Percentiles rank a stretch among this genome's conserved stretches.
Conservation (phyloP, 2,888 invertebrate species). For the Atethmia centrago region DNA sequence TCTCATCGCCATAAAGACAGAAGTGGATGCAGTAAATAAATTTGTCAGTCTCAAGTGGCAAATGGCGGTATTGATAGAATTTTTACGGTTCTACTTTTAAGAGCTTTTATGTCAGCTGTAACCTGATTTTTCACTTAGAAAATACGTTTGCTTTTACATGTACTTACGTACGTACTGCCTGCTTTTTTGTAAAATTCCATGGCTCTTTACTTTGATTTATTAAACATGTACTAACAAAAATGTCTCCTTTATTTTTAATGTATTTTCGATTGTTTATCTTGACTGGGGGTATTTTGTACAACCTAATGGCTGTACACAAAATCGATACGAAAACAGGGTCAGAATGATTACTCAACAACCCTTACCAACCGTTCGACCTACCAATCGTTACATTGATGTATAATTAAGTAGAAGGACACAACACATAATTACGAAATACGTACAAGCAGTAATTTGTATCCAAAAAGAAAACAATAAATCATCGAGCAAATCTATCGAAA, state of each 20-base stretch:
- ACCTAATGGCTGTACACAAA: slow-evolving; percentile 31
- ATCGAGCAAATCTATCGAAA: slow-evolving; percentile 30
- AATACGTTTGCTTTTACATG: slow-evolving; percentile 37
- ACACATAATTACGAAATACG: slow-evolving; percentile 29
- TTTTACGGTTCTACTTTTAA: slow-evolving; percentile 77
- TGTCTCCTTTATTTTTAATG: neutral
- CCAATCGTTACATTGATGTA: slow-evolving; percentile 31
- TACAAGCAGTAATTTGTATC: slow-evolving; percentile 26
- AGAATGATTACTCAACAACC: slow-evolving; percentile 28
- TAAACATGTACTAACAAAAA: neutral
- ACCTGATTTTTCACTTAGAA: slow-evolving; percentile 73
- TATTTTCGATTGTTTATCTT: slow-evolving; percentile 27
- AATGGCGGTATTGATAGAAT: slow-evolving; percentile 82
- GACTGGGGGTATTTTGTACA: neutral
- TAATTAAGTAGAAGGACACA: slow-evolving; percentile 43
- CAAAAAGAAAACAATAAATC: slow-evolving; percentile 38
- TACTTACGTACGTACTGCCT: slow-evolving; percentile 17
- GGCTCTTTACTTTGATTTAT: neutral
- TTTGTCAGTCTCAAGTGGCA: slow-evolving; percentile 70
- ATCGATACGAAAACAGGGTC: slow-evolving; percentile 48
- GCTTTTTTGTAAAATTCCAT: slow-evolving; percentile 10
- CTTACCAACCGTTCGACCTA: slow-evolving; percentile 17
- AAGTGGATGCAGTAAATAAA: slow-evolving; percentile 65
- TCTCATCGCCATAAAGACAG: slow-evolving; percentile 62
- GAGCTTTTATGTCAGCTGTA: slow-evolving; percentile 74